These are phyloP conservation scores for Oreochromis niloticus DNA, from an alignment of 2,113 vertebrate species.

Conservation along the genomic window DNA sequence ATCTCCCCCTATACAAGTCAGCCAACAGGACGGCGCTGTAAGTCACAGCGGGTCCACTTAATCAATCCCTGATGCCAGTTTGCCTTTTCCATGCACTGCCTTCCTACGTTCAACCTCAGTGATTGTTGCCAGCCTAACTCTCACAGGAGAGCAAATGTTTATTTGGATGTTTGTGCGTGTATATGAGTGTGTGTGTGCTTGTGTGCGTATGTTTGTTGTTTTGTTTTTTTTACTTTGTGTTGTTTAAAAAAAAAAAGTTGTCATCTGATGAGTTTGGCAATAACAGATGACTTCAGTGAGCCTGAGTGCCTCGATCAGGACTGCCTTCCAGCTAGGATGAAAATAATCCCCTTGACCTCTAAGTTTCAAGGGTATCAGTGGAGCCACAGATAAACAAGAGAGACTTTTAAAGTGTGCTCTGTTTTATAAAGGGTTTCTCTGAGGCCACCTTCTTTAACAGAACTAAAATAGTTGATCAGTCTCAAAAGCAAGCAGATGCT, in stretches of 20 bases:
- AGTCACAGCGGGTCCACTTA: conserved; percentile 46
- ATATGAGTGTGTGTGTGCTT: background rate
- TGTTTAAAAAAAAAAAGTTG: background rate
- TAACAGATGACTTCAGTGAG: conserved; percentile 36
- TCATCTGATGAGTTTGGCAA: conserved; percentile 29
- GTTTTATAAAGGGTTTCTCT: background rate
- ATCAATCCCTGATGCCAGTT: conserved; percentile 24
- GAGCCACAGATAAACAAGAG: background rate
- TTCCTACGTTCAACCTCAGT: conserved; percentile 55
- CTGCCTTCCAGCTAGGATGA: background rate
- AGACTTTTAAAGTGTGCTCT: background rate
- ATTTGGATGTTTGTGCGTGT: background rate
- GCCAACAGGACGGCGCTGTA: background rate
- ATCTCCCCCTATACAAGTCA: conserved; percentile 4
- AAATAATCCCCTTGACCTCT: background rate
- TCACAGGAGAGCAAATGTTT: conserved; percentile 35
- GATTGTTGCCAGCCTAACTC: conserved; percentile 56
- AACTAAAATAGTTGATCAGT: background rate
- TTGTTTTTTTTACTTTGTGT: conserved; percentile 32
- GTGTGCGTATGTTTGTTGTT: background rate
- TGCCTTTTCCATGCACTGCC: conserved; percentile 64
- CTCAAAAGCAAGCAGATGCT: background rate
- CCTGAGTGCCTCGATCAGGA: conserved; percentile 46
- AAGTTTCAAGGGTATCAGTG: background rate
- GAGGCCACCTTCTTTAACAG: background rate